Conservation (phyloP, 2,888 invertebrate species). For the Cephus nigrinus region DNA sequence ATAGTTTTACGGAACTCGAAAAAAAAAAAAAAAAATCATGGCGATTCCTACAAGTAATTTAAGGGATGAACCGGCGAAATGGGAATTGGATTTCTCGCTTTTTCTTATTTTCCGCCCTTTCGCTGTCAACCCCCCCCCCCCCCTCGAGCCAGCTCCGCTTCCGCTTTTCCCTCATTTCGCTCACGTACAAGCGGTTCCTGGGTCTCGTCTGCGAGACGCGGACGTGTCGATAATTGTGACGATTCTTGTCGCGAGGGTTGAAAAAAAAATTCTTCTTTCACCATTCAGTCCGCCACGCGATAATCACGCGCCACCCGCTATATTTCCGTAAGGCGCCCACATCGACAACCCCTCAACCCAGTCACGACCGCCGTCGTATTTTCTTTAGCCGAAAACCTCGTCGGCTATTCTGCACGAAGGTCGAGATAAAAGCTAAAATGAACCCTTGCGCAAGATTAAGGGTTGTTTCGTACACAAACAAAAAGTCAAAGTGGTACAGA, state of each 20-base stretch:
- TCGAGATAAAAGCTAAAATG: not conserved
- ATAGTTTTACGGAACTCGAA: not conserved
- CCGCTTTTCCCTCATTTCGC: not conserved
- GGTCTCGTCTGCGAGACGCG: not conserved
- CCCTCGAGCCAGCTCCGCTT: not conserved
- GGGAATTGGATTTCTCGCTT: not conserved
- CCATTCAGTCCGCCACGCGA: not conserved
- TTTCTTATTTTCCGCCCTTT: not conserved
- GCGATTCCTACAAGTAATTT: not conserved
- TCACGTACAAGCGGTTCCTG: conserved; percentile 19
- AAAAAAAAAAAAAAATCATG: not conserved
- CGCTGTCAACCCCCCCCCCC: not conserved
- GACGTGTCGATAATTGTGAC: conserved; percentile 24
- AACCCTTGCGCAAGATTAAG: not conserved
- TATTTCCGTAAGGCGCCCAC: not conserved
- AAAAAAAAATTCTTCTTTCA: not conserved
- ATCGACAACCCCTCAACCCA: not conserved
- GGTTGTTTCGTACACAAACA: not conserved
- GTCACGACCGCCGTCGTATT: no score
- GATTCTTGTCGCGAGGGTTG: conserved; percentile 5
- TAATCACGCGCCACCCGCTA: not conserved
- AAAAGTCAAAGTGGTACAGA: not conserved
- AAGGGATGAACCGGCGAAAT: not conserved
- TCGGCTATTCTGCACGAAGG: not conserved
- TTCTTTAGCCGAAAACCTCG: not conserved